Percentiles rank a stretch among this genome's conserved stretches.
phyloP scores from a whole-genome alignment of 1,140 invertebrate genomes.

The Uloborus diversus region DNA sequence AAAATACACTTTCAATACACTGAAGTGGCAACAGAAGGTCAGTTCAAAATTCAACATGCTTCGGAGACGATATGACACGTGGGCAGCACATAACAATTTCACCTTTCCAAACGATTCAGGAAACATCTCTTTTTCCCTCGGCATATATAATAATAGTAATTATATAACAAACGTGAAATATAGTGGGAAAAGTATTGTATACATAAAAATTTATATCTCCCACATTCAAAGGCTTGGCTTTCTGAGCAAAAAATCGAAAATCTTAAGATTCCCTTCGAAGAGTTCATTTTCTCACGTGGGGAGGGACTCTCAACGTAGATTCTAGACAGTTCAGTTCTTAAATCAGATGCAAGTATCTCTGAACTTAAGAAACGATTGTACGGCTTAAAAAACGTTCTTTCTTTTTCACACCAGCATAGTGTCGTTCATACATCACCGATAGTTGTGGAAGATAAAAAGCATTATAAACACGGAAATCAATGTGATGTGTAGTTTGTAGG shows the following conservation, averaged over 20 bases:
- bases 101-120: slow-evolving; percentile 14
- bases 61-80: slow-evolving; percentile 26
- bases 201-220: not conserved
- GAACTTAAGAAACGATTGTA: not conserved
- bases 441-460: not conserved
- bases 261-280: not conserved
- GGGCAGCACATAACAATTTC: slow-evolving; percentile 27
- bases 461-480: not conserved
- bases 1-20: no score
- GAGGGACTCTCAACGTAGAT: not conserved
- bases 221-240: slow-evolving; percentile 22
- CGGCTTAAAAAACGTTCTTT: not conserved
- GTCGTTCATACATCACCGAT: slow-evolving; percentile 26
- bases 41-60: no score
- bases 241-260: slow-evolving; percentile 45
- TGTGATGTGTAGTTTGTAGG: not conserved
- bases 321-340: not conserved
- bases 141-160: slow-evolving; percentile 29
- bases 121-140: not conserved
- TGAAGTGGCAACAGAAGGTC: no score
- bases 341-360: not conserved
- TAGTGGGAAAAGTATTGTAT: not conserved
- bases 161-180: slow-evolving; percentile 4
- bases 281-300: not conserved
- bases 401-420: no score